Evolutionary conservation across 2,113 vertebrate species (phyloP).

Genomic region (Phrynosoma blainvillii): DNA sequence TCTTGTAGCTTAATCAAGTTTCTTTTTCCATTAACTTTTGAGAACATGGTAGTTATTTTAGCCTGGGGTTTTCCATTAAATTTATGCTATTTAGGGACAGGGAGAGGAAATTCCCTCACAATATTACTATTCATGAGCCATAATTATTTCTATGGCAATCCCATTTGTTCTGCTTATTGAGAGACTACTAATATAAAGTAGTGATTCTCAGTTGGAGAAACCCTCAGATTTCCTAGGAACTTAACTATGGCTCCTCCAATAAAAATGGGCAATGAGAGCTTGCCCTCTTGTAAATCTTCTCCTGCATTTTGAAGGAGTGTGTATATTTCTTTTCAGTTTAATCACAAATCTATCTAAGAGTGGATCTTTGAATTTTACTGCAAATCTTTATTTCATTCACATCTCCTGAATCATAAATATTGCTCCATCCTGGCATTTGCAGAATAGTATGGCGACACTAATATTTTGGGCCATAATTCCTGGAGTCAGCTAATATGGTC

Average conservation of each 20-base stretch:
- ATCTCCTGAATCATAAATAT: too few species aligned
- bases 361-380: too few species aligned
- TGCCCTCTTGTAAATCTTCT: too few species aligned
- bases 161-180: background rate
- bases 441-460: background rate
- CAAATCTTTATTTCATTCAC: too few species aligned
- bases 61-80: conserved; percentile 6
- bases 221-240: too few species aligned
- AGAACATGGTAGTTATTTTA: conserved; percentile 17
- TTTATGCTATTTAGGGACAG: background rate
- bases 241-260: background rate
- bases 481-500: too few species aligned
- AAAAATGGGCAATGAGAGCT: background rate
- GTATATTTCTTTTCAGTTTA: too few species aligned
- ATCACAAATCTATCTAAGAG: too few species aligned
- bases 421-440: too few species aligned
- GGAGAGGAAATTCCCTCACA: too few species aligned
- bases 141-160: background rate
- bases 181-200: background rate
- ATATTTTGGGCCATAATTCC: background rate
- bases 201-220: background rate
- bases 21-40: conserved; percentile 3
- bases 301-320: too few species aligned
- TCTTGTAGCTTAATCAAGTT: conserved; percentile 32
- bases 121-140: background rate